Base-by-base conservation (phyloP, 1,140 invertebrate genomes). In the Asobara japonica region DNA sequence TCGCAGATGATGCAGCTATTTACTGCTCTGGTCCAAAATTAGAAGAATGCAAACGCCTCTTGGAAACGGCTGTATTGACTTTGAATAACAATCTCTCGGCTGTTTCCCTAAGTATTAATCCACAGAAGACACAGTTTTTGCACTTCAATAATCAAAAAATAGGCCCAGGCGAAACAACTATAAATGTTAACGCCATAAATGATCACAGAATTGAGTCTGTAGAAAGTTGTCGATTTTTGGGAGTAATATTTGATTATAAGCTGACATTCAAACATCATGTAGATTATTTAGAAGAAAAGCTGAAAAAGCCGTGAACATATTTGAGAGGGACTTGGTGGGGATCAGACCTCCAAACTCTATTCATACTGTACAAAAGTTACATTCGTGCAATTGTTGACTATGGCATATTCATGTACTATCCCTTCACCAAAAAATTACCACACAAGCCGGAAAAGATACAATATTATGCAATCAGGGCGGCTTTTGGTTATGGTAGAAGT, bases 121-220 rank as follows among this genome's bases (percentile, higher is more conserved):
- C 45, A 2, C 38, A 72, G 30, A 80, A 80, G 67, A 68, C 77
- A 51, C 36, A 73, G 18, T 31, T 79, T 20, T 16, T 80, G 0
- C 65, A 73, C 65, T 80, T 80, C 65, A 61, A 65, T 16, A 74
- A 20, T 16, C 20, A 38, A 56, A 51, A 51, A 18, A 11, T 41
- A 13, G 30, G 27, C 36, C 13, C 20, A 33, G 16, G 41, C 1
- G 16, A 20, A n/a, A 45, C 70, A 10, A 16, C 45, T 27, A 33
- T 29, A 33, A 20, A 18, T 2, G 56, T 76, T 0, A n/a, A n/a
- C n/a, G n/a, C n/a, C n/a, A n/a, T n/a, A n/a, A 74, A 72, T 16
- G 71, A 76, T 0, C 16, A 71, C 20, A 60, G 67, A 27, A 48
- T 22, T 2, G 8, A 16, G 18, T 41, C 78, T 3, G 48, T 48